phyloP scores from a whole-genome alignment of 2,888 invertebrate species.

The Lapara coniferarum region DNA sequence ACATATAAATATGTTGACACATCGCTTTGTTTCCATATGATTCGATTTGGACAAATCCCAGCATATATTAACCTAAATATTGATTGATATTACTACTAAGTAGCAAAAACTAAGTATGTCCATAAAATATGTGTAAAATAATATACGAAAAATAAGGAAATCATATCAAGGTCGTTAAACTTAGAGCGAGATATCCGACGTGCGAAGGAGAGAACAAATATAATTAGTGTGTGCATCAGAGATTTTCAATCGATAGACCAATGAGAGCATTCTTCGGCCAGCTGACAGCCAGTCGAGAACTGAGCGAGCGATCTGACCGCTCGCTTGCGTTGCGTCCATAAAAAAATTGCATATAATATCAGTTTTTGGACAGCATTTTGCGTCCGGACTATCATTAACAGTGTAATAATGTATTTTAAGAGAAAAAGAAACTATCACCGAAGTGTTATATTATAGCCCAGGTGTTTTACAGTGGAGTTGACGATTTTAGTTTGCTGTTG shows the following conservation, averaged over 20 bases:
- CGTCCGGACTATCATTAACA: constrained; percentile 71
- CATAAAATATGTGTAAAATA: constrained; percentile 38
- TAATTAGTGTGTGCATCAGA: constrained; percentile 58
- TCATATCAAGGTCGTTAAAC: constrained; percentile 64
- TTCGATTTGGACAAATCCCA: constrained; percentile 48
- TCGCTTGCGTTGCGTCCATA: constrained; percentile 56
- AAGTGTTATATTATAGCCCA: constrained; percentile 83
- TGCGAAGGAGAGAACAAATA: constrained; percentile 53
- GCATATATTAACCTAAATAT: neutral
- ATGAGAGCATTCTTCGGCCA: constrained; percentile 70
- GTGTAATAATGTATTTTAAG: constrained; percentile 83
- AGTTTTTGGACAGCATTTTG: constrained; percentile 72
- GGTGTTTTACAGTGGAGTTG: constrained; percentile 73
- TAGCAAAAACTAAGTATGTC: neutral
- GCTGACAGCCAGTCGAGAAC: constrained; percentile 78
- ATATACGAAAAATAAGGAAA: constrained; percentile 43
- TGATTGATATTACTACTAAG: neutral
- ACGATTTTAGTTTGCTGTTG: constrained; percentile 65
- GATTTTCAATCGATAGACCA: constrained; percentile 78
- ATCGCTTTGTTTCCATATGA: constrained; percentile 77
- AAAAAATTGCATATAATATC: constrained; percentile 55
- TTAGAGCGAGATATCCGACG: constrained; percentile 56
- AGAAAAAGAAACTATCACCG: constrained; percentile 80
- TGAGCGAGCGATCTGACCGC: constrained; percentile 62
- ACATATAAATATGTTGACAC: constrained; percentile 65